Evolutionary conservation across 2,113 vertebrate species (phyloP).

Genomic region (Ramphastos sulfuratus): DNA sequence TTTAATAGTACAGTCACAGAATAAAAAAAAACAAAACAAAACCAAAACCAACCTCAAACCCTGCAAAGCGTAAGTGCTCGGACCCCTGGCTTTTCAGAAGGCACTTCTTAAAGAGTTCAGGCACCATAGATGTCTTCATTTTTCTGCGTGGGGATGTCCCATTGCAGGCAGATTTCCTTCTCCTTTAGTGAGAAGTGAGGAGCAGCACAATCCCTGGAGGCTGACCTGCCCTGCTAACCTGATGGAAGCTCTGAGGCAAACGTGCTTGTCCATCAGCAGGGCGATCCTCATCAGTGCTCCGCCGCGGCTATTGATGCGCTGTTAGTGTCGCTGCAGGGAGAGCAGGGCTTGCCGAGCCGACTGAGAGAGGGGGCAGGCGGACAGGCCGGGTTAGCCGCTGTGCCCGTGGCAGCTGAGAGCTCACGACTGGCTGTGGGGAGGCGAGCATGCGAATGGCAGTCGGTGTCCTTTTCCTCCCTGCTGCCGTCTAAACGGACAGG

Average conservation of each 20-base stretch:
- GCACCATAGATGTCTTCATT: background rate
- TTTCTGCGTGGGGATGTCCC: background rate
- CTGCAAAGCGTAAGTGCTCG: fast-evolving
- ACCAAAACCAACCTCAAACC: background rate
- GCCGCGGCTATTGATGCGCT: background rate
- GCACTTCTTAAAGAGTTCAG: background rate
- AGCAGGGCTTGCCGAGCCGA: background rate
- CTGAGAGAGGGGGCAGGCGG: background rate
- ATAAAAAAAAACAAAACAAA: no score
- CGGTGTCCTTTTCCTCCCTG: background rate
- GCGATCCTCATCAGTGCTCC: background rate
- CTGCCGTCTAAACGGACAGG: background rate
- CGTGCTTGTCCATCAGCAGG: background rate
- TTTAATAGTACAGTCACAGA: background rate
- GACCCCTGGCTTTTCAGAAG: background rate
- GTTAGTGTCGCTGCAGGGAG: background rate
- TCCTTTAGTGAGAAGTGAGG: background rate
- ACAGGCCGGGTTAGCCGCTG: background rate
- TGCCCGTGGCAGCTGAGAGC: background rate
- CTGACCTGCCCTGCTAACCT: background rate
- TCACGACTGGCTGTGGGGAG: background rate
- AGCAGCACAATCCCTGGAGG: background rate
- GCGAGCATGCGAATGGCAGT: background rate
- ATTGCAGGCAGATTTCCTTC: background rate
- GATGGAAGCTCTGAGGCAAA: background rate